Percentiles rank a stretch among this genome's conserved stretches.
Evolutionary conservation across 2,113 vertebrate species (phyloP).

Genomic region (Ifrita kowaldi): DNA sequence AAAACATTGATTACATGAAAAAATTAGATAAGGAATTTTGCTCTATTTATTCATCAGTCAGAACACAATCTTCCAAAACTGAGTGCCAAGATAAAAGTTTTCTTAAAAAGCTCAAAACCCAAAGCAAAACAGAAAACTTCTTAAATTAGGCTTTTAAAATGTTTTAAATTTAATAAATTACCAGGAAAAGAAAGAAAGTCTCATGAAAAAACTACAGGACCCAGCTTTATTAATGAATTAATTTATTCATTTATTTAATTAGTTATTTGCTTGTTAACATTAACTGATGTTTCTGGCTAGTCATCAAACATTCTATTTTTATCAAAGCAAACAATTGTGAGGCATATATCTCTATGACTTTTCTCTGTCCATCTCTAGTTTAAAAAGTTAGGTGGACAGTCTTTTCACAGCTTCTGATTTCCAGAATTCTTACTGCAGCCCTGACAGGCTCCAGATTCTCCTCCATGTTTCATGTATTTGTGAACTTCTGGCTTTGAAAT

Average conservation of each 20-base stretch:
- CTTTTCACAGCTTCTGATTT: not conserved
- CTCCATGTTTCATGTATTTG: not conserved
- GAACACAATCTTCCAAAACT: not conserved
- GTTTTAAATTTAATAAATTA: not conserved
- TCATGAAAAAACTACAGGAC: not conserved
- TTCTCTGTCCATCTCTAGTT: not conserved
- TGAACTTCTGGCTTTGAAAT: not conserved
- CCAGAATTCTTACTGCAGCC: not conserved
- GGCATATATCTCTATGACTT: not conserved
- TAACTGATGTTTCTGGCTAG: not conserved
- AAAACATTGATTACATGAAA: not conserved
- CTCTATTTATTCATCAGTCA: not conserved
- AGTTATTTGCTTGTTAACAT: not conserved
- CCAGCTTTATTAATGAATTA: not conserved
- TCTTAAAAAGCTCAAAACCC: accelerated
- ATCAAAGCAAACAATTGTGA: not conserved
- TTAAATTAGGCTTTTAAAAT: not conserved
- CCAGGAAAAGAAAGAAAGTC: not conserved
- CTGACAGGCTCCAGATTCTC: not conserved
- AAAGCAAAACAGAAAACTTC: accelerated
- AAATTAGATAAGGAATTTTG: not conserved
- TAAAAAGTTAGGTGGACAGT: not conserved
- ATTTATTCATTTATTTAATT: not conserved
- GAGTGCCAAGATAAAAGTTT: not conserved
- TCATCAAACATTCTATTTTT: not conserved